These are phyloP conservation scores for Mus spicilegus DNA, from an alignment of 2,113 vertebrate species.

Conservation along the genomic window DNA sequence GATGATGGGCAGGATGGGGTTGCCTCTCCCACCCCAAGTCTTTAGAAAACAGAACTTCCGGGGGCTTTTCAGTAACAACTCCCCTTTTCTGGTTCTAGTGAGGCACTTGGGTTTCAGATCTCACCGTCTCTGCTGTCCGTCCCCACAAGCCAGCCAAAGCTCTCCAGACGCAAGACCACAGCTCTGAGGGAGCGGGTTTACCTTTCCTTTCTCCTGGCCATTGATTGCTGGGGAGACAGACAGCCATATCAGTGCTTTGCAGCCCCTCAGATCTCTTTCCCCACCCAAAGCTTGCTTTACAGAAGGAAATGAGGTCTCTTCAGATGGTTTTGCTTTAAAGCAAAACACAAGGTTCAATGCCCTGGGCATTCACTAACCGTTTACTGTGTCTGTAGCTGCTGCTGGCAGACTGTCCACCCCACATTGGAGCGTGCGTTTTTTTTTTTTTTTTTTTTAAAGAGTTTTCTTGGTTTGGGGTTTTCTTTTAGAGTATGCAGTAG, in stretches of 20 bases:
- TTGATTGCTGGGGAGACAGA: constrained; percentile 11
- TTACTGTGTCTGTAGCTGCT: background rate
- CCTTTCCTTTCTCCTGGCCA: background rate
- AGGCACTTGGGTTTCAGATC: background rate
- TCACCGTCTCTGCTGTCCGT: background rate
- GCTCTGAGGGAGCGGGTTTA: background rate
- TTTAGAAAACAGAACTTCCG: constrained; percentile 30
- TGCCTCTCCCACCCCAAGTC: accelerated
- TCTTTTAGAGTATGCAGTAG: background rate
- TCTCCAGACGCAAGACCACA: background rate
- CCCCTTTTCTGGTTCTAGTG: background rate
- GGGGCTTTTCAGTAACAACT: background rate
- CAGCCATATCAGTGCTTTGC: background rate
- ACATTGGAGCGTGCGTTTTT: background rate
- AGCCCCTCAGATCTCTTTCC: background rate
- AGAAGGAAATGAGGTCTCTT: constrained; percentile 5
- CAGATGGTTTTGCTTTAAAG: constrained; percentile 61
- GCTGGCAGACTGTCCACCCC: accelerated
- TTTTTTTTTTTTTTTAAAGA: too few species aligned
- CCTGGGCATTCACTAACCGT: constrained; percentile 18
- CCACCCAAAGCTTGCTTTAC: constrained; percentile 39
- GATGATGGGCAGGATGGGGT: background rate
- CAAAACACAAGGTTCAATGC: constrained; percentile 12
- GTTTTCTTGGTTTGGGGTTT: background rate
- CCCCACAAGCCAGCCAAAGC: background rate